These are phyloP conservation scores for Phaedon cochleariae DNA, from an alignment of 2,888 invertebrate species.

Conservation along the genomic window DNA sequence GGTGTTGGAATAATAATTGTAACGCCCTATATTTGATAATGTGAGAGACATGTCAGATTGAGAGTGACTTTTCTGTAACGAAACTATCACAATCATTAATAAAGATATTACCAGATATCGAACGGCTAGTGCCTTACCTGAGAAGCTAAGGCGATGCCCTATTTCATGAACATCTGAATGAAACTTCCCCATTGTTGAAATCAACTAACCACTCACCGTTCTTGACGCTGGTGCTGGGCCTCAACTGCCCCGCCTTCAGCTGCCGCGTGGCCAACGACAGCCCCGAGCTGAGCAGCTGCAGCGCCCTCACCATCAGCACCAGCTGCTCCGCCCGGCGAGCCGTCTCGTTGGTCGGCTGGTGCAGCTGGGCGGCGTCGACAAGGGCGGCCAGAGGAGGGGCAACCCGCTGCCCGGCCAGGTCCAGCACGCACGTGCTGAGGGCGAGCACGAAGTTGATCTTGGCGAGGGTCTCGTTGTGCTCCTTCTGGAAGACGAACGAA, in stretches of 20 bases:
- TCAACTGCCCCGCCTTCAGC: constrained; percentile 82
- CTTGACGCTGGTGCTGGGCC: constrained; percentile 91
- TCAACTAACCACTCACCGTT: constrained; percentile 69
- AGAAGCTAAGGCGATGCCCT: too few relatives aligned
- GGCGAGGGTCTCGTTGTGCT: constrained; percentile 96
- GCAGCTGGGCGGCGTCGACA: constrained; percentile 37
- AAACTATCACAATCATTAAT: too few relatives aligned
- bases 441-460: constrained; percentile 97
- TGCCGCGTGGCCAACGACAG: constrained; percentile 89
- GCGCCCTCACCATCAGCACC: constrained; percentile 86
- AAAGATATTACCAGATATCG: too few relatives aligned
- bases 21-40: too few relatives aligned
- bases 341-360: constrained; percentile 54
- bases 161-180: too few relatives aligned
- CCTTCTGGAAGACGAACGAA: constrained; percentile 74
- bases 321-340: constrained; percentile 78
- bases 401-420: constrained; percentile 83
- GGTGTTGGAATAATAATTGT: too few relatives aligned
- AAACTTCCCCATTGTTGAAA: too few relatives aligned
- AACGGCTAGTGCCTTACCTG: too few relatives aligned
- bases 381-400: constrained; percentile 70
- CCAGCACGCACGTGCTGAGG: constrained; percentile 92
- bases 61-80: too few relatives aligned
- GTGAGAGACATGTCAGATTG: too few relatives aligned
- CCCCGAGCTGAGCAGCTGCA: constrained; percentile 95